Conservation (phyloP, 2,113 vertebrate genomes). For the Verasper variegatus region DNA sequence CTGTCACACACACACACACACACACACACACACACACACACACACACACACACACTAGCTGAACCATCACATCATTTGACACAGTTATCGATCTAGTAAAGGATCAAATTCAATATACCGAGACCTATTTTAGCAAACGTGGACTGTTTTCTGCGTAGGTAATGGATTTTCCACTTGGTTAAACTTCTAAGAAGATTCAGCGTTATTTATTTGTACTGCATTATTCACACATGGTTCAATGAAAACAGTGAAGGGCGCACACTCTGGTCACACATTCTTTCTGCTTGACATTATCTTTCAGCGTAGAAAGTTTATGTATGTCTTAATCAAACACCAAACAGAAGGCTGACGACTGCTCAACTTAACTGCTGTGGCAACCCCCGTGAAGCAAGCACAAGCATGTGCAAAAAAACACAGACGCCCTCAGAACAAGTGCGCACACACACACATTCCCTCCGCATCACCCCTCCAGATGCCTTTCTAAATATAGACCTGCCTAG, state of each 20-base stretch:
- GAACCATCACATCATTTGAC: conserved; percentile 16
- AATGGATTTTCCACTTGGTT: conserved; percentile 15
- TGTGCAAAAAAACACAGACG: conserved; percentile 12
- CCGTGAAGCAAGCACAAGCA: conserved; percentile 33
- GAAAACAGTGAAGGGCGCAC: background rate
- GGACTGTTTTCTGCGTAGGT: background rate
- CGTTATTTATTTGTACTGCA: conserved; percentile 11
- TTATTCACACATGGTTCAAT: background rate
- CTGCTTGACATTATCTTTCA: conserved; percentile 18
- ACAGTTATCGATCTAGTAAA: conserved; percentile 12
- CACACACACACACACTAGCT: conserved; percentile 1
- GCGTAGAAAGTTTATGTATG: conserved; percentile 34
- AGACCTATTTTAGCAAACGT: conserved; percentile 10
- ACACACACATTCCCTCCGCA: conserved; percentile 58
- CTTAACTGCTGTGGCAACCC: conserved; percentile 44
- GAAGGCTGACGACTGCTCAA: conserved; percentile 33
- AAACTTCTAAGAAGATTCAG: background rate
- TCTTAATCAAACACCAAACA: conserved; percentile 42
- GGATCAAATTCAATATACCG: conserved; percentile 17
- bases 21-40: conserved; percentile 4
- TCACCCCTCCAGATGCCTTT: conserved; percentile 81
- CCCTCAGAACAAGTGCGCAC: conserved; percentile 12
- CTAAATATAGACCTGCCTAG: conserved; percentile 79
- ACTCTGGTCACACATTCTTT: conserved; percentile 8
- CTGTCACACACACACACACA: conserved; percentile 1